These are phyloP conservation scores for Catharus minimus DNA, from an alignment of 2,113 vertebrate species.

Conservation along the genomic window DNA sequence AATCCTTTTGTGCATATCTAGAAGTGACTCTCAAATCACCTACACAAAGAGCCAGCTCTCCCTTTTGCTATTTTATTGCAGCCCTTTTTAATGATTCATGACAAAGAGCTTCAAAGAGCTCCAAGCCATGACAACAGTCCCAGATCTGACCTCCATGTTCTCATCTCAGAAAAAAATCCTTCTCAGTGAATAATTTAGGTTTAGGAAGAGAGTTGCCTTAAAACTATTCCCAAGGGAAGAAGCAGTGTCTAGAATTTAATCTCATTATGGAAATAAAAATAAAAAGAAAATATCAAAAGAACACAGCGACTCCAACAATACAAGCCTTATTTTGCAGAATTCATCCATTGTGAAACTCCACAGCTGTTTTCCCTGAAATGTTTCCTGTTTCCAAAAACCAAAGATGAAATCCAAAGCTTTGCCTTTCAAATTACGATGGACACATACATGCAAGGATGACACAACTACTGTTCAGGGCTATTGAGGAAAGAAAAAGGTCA, in stretches of 20 bases:
- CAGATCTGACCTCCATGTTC: not conserved
- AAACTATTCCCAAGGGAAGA: constrained; percentile 27
- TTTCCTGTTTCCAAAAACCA: constrained; percentile 11
- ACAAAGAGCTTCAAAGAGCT: constrained; percentile 34
- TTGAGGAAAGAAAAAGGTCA: not conserved
- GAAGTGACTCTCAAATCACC: constrained; percentile 24
- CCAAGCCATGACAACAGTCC: constrained; percentile 12
- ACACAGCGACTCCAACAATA: not conserved
- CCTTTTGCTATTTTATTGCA: not conserved
- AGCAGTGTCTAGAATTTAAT: constrained; percentile 34
- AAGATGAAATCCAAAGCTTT: not conserved
- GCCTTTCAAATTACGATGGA: not conserved
- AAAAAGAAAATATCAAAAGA: constrained; percentile 50
- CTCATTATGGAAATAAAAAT: constrained; percentile 44
- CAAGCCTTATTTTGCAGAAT: constrained; percentile 11
- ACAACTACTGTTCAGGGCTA: constrained; percentile 17
- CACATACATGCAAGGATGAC: not conserved
- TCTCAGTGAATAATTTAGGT: constrained; percentile 26
- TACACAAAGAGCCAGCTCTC: constrained; percentile 15
- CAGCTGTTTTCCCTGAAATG: constrained; percentile 54
- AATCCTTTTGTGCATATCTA: not conserved
- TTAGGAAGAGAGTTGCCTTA: constrained; percentile 13
- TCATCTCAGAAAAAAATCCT: not conserved
- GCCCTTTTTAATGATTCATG: constrained; percentile 54
- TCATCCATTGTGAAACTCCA: constrained; percentile 2